phyloP scores from a whole-genome alignment of 2,888 invertebrate species.

The Aleiodes leptofemur region DNA sequence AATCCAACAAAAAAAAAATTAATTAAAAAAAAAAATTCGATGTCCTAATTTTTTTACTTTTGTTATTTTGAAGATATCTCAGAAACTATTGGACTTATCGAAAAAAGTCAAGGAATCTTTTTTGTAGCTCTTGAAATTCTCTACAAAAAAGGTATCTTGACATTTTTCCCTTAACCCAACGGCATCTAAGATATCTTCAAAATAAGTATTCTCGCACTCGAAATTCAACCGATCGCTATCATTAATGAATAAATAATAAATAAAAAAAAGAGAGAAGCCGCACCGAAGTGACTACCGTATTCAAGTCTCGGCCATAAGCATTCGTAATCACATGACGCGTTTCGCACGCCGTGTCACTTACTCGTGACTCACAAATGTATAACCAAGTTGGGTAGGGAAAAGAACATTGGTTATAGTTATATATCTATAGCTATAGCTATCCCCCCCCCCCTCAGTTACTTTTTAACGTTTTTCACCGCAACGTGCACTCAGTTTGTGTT shows the following conservation, averaged over 20 bases:
- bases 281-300: constrained; percentile 41
- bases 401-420: constrained; percentile 44
- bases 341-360: constrained; percentile 57
- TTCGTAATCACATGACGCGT: constrained; percentile 62
- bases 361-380: constrained; percentile 59
- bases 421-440: no score
- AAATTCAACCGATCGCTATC: not conserved
- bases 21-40: no score
- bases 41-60: no score
- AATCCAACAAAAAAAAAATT: no score
- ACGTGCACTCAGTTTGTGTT: constrained; percentile 14
- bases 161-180: no score
- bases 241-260: not conserved
- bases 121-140: no score
- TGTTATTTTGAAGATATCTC: no score
- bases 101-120: no score
- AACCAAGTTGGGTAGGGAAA: constrained; percentile 43
- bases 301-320: constrained; percentile 56
- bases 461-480: constrained; percentile 27
- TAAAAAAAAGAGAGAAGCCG: not conserved
- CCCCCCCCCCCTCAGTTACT: constrained; percentile 22
- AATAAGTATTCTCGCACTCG: not conserved
- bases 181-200: no score
- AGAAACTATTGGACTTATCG: no score
- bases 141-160: no score